Base-by-base conservation (phyloP, 92 coral and sea anemone genomes). In the Plumapathes pennacea region DNA sequence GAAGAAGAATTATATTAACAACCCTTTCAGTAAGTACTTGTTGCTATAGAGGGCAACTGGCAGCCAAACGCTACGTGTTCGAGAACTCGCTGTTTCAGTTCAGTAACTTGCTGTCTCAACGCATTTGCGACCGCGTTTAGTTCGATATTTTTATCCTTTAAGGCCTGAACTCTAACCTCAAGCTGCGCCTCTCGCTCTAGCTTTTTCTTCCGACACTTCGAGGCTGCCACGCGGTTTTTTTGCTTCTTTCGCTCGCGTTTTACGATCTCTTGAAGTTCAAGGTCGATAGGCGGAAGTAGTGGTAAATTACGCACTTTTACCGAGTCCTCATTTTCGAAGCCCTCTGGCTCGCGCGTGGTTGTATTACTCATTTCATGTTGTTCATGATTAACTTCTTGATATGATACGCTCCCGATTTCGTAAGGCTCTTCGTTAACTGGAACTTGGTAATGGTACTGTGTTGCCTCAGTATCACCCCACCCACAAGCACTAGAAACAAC, bases 21-120 rank as follows among this genome's bases (percentile, higher is more conserved):
- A n/a, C n/a, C n/a, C n/a, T n/a, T n/a, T n/a, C n/a, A n/a, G n/a
- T n/a, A n/a, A n/a, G n/a, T n/a, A n/a, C n/a, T n/a, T n/a, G n/a
- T n/a, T n/a, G 89, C 79, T 0, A 87, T 85, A n/a, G 88, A 51
- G 20, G 97, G 90, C 15, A 92, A 71, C 37, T 92, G 97, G 34
- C 97, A 92, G 2, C 97, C 97, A 43, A 77, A 92, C 0, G 97
- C 97, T 5, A 92, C 88, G 60, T 92, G 97, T 62, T 92, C 97
- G 18, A 92, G 54, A 0, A 92, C 96, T n/a, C 89, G 68, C 54
- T 92, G 97, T 54, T 92, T 92, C 6, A 92, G 67, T 27, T 92
- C 96, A 14, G 83, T 79, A 38, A 88, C 89, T 69, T 92, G 97
- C 22, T 80, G 90, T 25, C 91, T 57, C 44, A 92, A 47, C 0